Evolutionary conservation across 2,888 invertebrate species (phyloP).

Genomic region (Cyclophora punctaria): DNA sequence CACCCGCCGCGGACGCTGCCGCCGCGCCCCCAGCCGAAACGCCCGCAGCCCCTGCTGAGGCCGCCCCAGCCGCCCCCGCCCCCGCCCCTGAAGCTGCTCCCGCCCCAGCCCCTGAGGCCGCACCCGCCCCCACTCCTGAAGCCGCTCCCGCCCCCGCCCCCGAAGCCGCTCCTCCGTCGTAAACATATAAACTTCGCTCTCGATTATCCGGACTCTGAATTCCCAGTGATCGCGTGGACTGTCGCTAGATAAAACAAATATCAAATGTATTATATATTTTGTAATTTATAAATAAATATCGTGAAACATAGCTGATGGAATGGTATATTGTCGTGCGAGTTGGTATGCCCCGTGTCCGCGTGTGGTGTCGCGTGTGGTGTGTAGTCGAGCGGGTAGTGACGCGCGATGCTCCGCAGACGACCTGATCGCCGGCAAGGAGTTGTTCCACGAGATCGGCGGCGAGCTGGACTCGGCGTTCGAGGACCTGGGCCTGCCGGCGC

Average conservation of each 20-base stretch:
- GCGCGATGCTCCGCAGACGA: conserved; percentile 79
- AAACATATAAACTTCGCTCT: conserved; percentile 3
- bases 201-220: conserved; percentile 8
- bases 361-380: conserved; percentile 30
- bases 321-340: conserved; percentile 32
- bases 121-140: conserved; percentile 16
- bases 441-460: conserved; percentile 93
- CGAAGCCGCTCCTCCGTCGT: conserved; percentile 21
- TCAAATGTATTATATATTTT: conserved; percentile 30
- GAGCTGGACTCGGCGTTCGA: conserved; percentile 94
- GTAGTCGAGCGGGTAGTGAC: conserved; percentile 15
- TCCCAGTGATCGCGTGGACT: conserved; percentile 9
- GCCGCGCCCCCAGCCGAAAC: conserved; percentile 21
- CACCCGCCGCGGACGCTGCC: conserved; percentile 16
- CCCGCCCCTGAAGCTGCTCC: conserved; percentile 20
- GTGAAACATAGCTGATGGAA: conserved; percentile 68
- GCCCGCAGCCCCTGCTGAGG: conserved; percentile 18
- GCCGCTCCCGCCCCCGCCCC: conserved; percentile 16
- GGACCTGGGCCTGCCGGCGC: conserved; percentile 69
- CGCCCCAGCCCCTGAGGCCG: conserved; percentile 8
- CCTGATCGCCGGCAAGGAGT: conserved; percentile 89
- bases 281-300: conserved; percentile 46
- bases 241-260: conserved; percentile 11
- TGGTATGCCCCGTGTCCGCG: conserved; percentile 5
- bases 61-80: conserved; percentile 19